Percentiles rank a stretch among this genome's conserved stretches.
These are phyloP conservation scores for Drosophila lacertosa DNA, from an alignment of 1,140 invertebrate species.

Conservation along the genomic window DNA sequence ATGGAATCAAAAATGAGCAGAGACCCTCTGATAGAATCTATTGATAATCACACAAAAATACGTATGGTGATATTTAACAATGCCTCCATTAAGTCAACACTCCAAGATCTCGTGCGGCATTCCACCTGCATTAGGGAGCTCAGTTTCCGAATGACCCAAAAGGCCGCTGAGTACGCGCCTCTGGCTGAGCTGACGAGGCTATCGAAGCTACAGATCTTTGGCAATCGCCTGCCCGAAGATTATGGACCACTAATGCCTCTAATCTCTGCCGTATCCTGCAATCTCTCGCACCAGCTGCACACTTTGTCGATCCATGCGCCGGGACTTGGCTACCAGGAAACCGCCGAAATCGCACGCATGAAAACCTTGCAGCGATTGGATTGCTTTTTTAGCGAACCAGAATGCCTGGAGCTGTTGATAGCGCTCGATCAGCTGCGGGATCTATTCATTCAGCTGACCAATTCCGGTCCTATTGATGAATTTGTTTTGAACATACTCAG, in stretches of 20 bases:
- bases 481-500: conserved; percentile 6
- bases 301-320: conserved; percentile 4
- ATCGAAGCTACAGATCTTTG: conserved; percentile 7
- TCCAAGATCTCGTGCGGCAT: conserved; percentile 13
- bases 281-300: neutral
- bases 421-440: neutral
- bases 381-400: conserved; percentile 6
- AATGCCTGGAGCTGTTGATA: conserved; percentile 11
- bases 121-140: conserved; percentile 12
- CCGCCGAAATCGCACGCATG: conserved; percentile 9
- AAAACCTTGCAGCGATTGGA: conserved; percentile 1
- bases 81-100: neutral
- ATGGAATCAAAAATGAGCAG: conserved; percentile 12
- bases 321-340: conserved; percentile 11
- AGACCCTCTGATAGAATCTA: conserved; percentile 16
- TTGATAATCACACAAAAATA: conserved; percentile 16
- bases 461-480: neutral
- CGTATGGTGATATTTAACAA: conserved; percentile 11
- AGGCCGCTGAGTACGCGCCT: conserved; percentile 14
- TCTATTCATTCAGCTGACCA: conserved; percentile 3
- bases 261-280: conserved; percentile 2
- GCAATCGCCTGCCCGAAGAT: neutral
- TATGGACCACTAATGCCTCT: conserved; percentile 14
- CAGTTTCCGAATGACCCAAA: conserved; percentile 9
- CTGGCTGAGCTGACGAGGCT: conserved; percentile 11